phyloP scores from a whole-genome alignment of 2,113 vertebrate genomes.

The Pelvicachromis taeniatus region DNA sequence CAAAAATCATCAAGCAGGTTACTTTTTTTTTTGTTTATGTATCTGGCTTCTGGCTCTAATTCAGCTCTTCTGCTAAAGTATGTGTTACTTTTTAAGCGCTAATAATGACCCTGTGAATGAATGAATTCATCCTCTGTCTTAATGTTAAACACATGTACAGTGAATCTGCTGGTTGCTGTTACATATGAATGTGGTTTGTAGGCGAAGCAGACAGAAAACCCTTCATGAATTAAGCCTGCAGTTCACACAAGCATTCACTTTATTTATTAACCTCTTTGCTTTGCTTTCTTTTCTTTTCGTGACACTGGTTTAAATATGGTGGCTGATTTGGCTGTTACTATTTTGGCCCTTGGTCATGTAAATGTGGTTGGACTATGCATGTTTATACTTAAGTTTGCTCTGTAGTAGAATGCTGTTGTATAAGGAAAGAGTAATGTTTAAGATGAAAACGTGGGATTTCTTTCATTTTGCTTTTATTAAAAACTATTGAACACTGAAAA shows the following conservation, averaged over 20 bases:
- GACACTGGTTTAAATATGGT: conserved; percentile 32
- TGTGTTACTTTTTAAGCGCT: not conserved
- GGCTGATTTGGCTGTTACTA: conserved; percentile 23
- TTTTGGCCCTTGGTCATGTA: conserved; percentile 11
- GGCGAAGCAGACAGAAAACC: not conserved
- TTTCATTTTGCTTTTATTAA: not conserved
- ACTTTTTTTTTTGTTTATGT: not conserved
- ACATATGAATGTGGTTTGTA: conserved; percentile 1
- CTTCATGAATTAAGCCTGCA: not conserved
- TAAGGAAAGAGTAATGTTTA: conserved; percentile 10
- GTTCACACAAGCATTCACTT: conserved; percentile 11
- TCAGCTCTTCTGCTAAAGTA: not conserved
- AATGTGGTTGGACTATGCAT: conserved; percentile 46
- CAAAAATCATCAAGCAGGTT: not conserved
- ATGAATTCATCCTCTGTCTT: conserved; percentile 1
- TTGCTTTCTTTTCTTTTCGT: not conserved
- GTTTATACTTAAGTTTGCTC: conserved; percentile 33
- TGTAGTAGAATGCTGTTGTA: conserved; percentile 29
- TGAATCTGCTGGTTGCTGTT: conserved; percentile 20
- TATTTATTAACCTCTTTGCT: conserved; percentile 28
- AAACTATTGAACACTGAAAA: not conserved
- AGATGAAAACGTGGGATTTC: not conserved
- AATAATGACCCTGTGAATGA: conserved; percentile 22
- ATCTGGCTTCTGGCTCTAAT: not conserved
- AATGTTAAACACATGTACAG: not conserved